Base-by-base conservation (phyloP, 2,888 invertebrate genomes). In the Amblyteles armatorius region DNA sequence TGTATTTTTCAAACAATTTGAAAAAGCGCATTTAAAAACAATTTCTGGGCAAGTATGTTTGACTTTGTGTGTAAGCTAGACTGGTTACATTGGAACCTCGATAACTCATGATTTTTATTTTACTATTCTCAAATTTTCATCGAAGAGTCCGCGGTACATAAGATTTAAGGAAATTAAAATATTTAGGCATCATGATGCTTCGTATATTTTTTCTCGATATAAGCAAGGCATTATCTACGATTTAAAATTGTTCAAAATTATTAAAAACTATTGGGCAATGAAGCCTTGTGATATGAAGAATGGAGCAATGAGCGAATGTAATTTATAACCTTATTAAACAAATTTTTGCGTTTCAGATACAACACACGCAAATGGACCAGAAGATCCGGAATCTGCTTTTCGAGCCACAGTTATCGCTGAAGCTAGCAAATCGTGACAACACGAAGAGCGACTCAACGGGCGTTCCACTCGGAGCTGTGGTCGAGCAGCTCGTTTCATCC, bases 341-440 rank as follows among this genome's bases (percentile, higher is more conserved):
- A 5, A 13, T 60, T 11, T 67, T 36, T 13, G 29, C 74, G 1
- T 68, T 72, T 19, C 50, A 93, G 89, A 93, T 94, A 93, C 92
- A 93, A 60, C 94, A 93, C 48, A 92, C 90, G 60, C 86, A 89
- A 26, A 93, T 93, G 93, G 92, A 93, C 85, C 93, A 94, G 73
- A 94, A 92, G 83, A 92, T 94, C 68, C 87, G 91, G 16, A 93
- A 92, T 77, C 89, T 93, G 3, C 73, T 94, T 3, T 94, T 94
- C 57, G 93, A 94, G 57, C 93, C 93, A 3, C 89, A 91, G 78
- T 87, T 94, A 7, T 89, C 90, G 0, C 83, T 90, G n/a, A 92
- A 88, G 65, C 81, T 91, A 1, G 88, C 88, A 22, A 88, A 88
- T 13, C 91, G 91, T 16, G 91, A 91, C 6, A 91, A 87, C 72